Base-by-base conservation (phyloP, 2,113 vertebrate genomes). In the Ranitomeya imitator region DNA sequence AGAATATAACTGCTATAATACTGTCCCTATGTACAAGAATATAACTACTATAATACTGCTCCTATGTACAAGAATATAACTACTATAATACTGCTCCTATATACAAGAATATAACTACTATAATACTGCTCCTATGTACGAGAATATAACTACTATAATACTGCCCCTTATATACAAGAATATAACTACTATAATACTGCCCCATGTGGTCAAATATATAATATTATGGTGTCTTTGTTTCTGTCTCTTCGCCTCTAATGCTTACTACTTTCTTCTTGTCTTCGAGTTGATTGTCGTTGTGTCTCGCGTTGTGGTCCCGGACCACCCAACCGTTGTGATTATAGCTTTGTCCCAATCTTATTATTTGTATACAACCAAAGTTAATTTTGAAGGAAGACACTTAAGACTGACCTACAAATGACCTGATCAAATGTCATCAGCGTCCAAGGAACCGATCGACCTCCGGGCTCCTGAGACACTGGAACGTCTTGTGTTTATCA, bases 351-450 rank as follows among this genome's bases (percentile, higher is more conserved):
- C 63, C 82, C 82, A 84, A 84, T 84, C 61, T 23, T 84, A 69
- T 84, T 84, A 23, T 84, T 84, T 84, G 65, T 84, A 84, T 84
- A 71, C 82, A 84, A 71, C 63, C 61, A 84, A 69, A 84, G 65
- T 18, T 21, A 63, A 84, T 69, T 52, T n/a, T 69, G 7, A 84
- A 67, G 37, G 18, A 84, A n/a, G 51, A 84, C 82, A 84, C 82
- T 84, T 71, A 51, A 84, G 51, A 14, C 10, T 55, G 63, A 84
- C 82, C 82, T 55, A 23, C 13, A 84, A 6, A 23, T 84, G 63
- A 69, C 37, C 45, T 67, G 16, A 69, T 71, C 9, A 82, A 18
- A 82, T 82, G 80, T 63, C 60, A 13, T 21, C 54, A 15, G 11
- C 18, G 14, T 45, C 80, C 61, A 63, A 13, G n/a, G 16, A 61